Conservation (phyloP, 2,888 invertebrate genomes). For the Eupithecia abbreviata region DNA sequence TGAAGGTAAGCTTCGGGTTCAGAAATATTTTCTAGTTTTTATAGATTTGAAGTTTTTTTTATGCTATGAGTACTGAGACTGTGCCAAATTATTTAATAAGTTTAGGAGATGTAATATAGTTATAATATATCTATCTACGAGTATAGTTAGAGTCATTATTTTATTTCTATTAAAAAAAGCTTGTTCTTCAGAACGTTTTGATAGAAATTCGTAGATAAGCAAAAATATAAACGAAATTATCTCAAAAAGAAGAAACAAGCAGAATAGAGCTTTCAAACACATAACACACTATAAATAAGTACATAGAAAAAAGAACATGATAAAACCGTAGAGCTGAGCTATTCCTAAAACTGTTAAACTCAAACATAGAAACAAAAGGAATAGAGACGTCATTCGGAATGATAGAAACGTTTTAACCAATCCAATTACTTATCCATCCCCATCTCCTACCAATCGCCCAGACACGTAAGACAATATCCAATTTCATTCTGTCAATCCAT, state of each 20-base stretch:
- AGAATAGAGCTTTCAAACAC: background rate
- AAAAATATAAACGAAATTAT: background rate
- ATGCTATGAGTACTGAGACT: background rate
- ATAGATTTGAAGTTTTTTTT: background rate
- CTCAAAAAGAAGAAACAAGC: background rate
- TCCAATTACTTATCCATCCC: constrained; percentile 46
- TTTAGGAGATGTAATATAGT: too few species aligned
- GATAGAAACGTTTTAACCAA: constrained; percentile 38
- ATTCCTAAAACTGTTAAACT: background rate
- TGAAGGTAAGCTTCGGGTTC: background rate
- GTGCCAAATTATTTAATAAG: too few species aligned
- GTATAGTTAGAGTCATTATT: too few species aligned
- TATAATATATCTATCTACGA: too few species aligned
- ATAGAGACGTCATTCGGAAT: constrained; percentile 12
- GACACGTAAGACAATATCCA: constrained; percentile 67
- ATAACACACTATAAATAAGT: background rate
- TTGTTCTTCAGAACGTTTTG: too few species aligned
- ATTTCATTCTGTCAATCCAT: constrained; percentile 72
- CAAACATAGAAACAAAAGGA: constrained; percentile 9
- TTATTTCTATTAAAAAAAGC: too few species aligned
- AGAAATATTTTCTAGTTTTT: background rate
- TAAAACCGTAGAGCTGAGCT: background rate
- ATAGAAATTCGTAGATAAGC: too few species aligned
- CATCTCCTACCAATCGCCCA: constrained; percentile 56
- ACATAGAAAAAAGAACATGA: background rate